Base-by-base conservation (phyloP, 2,888 invertebrate species). In the Rhamphomyia laevipes region DNA sequence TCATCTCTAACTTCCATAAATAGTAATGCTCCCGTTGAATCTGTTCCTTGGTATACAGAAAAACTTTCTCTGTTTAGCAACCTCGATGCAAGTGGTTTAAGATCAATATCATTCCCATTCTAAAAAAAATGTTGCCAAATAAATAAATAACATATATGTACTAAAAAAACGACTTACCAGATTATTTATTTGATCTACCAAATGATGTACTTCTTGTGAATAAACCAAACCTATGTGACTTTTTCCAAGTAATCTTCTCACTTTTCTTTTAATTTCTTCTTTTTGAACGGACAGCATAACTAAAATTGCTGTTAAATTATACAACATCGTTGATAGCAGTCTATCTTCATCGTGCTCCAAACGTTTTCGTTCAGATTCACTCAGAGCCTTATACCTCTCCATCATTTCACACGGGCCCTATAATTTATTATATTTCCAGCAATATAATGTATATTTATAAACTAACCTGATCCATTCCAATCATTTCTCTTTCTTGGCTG, bases 341-440 rank as follows among this genome's bases (percentile, higher is more conserved):
- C 95, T 78, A 69, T 99, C 99, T 66, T 99, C 99, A 64, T 99
- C 99, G 60, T 96, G 91, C 63, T 99, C 99, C 40, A 99, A 74
- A 5, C 97, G 80, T 70, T 97, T 96, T 48, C 89, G 76, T 63
- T 93, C 92, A 21, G 89, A 90, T 46, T 93, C 93, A 63, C 93
- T 92, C 49, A 96, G 73, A 48, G 86, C 84, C 64, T 90, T 92
- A 72, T 96, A 96, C 58, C 95, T 81, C 63, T 96, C 96, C 92
- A 97, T 95, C 96, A 97, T 96, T 74, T 96, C 96, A 48, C 88
- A 84, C 33, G 96, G 94, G 17, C 96, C 95, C 76, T 77, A 23
- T 7, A 23, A 21, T 11, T 10, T 33, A 42, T 4, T n/a, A 27
- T 30, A 15, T 16, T 23, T 13, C 1, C 13, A 40, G 40, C 6